Percentiles rank a stretch among this genome's conserved stretches.
phyloP scores from a whole-genome alignment of 2,888 invertebrate species.

The Dioctria linearis region DNA sequence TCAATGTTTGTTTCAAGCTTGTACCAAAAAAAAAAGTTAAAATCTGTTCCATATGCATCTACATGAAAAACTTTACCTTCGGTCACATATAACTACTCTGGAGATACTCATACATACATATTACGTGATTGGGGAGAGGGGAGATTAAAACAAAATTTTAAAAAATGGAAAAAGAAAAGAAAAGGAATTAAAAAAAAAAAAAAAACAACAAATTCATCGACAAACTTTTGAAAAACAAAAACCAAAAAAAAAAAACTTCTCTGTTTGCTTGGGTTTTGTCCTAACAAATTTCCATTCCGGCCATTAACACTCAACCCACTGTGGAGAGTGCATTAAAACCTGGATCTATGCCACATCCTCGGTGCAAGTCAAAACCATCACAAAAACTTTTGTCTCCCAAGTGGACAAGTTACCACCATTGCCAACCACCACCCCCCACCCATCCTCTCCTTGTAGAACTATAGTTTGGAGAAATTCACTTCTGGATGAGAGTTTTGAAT shows the following conservation, averaged over 20 bases:
- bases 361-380: background rate
- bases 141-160: background rate
- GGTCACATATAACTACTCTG: too few species aligned
- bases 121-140: background rate
- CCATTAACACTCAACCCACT: background rate
- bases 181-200: background rate
- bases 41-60: background rate
- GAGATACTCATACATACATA: too few species aligned
- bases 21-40: background rate
- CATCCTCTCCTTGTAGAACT: too few species aligned
- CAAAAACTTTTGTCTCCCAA: background rate
- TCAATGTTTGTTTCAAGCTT: background rate
- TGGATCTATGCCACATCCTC: too few species aligned
- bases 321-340: background rate
- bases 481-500: too few species aligned
- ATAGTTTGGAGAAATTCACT: too few species aligned
- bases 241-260: background rate
- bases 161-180: background rate
- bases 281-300: constrained; percentile 16
- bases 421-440: too few species aligned
- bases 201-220: background rate
- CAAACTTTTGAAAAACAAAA: background rate
- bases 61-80: background rate
- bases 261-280: background rate
- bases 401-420: background rate